Evolutionary conservation across 2,797 vertebrate species (phyloP), one percentile per base, ranked within the genome.

Genomic region (Notolabrus celidotus): DNA sequence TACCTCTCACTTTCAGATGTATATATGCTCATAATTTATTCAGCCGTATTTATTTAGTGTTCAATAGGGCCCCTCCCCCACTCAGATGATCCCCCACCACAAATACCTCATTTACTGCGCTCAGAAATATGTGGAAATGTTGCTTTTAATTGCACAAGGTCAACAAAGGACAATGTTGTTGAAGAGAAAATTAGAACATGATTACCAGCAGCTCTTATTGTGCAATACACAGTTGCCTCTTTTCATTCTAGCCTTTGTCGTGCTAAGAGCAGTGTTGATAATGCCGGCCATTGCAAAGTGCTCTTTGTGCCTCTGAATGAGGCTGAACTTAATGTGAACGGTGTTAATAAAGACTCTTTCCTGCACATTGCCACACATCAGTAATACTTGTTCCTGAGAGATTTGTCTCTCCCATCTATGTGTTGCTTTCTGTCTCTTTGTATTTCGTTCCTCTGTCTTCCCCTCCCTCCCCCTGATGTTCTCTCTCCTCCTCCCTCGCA

Each of bases 291-390:
- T 50, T 57, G 69, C 57, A 72, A 83, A 86, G 72, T 67, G 69
- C 52, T 87, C 75, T 88, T 81, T 88, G 80, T 83, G 71, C 69
- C 69, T 77, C 49, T 49, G 73, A 73, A 66, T 36, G 67, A 62
- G 75, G 47, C 51, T 80, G 80, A 55, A 71, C 75, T 81, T 68
- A 54, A 58, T 70, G 80, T 83, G 80, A 85, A 80, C 80, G 77
- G 43, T 71, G 74, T 76, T 88, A 85, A 87, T 87, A 84, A 86
- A 84, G 78, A 75, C 73, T 73, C 77, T 75, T 67, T 53, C 47
- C 72, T 54, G 47, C 34, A 57, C 79, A 72, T 78, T 84, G 78
- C 73, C 52, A 70, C 79, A 77, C 76, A 80, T 79, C 79, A 76
- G 69, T 73, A 82, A 82, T 71, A 75, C 59, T 66, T 49, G 55